Base-by-base conservation (phyloP, 1,140 invertebrate species). In the Lysiphlebus fabarum region DNA sequence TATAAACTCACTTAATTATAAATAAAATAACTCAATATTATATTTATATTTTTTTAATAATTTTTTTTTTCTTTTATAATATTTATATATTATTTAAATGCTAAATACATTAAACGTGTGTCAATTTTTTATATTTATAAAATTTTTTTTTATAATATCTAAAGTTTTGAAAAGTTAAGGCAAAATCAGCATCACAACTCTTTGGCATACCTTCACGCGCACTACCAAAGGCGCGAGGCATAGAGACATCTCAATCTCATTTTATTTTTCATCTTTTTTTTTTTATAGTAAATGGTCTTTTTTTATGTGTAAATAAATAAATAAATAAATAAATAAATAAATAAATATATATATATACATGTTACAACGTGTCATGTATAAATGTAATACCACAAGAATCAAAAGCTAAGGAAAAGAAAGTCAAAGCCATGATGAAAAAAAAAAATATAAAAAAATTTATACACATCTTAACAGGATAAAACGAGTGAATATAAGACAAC, bases 121-220 rank as follows among this genome's bases (percentile, higher is more conserved):
- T n/a, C n/a, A n/a, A n/a, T n/a, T n/a, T n/a, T n/a, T n/a, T n/a
- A n/a, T n/a, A n/a, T n/a, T n/a, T n/a, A n/a, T n/a, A n/a, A n/a
- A 26, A n/a, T n/a, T n/a, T 12, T 14, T 12, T 5, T 12, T 14
- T 47, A 47, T 12, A 47, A 36, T 10, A 49, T n/a, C 42, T 36
- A 10, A 14, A 56, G 9, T 5, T 17, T 42, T 26, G 51, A 10
- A 33, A 48, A 42, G n/a, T 26, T 17, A n/a, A 38, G 37, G 17
- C 17, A 26, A 3, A 37, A 42, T 45, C 49, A 51, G 49, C 58
- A 68, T 63, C 59, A 14, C 57, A 54, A 50, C 40, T 48, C 53
- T 66, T 67, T 62, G 64, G 61, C 70, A 65, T 70, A 67, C 64
- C 66, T 69, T 65, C 67, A 67, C 70, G 70, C 68, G 66, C 67